Percentiles rank a stretch among this genome's conserved stretches.
Evolutionary conservation across 2,888 invertebrate species (phyloP).

Genomic region (Lepetodrilus schrolli): DNA sequence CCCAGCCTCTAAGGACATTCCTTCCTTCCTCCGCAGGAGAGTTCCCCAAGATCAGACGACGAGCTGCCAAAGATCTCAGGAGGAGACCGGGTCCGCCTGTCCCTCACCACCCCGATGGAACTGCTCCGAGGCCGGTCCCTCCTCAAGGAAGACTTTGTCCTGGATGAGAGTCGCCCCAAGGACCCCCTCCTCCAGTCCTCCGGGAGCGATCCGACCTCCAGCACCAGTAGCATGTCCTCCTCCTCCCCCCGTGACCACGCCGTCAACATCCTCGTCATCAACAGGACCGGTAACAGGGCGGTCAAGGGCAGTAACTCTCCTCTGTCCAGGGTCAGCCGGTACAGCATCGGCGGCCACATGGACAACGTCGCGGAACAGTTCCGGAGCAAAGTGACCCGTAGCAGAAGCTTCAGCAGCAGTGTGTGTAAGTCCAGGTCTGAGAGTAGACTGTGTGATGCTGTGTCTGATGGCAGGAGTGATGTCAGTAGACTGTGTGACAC

Average conservation of each 20-base stretch:
- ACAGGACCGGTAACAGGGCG: constrained; percentile 7
- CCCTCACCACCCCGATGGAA: constrained; percentile 46
- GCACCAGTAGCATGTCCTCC: constrained; percentile 52
- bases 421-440: not conserved
- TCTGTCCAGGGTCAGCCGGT: not conserved
- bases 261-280: constrained; percentile 32
- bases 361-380: not conserved
- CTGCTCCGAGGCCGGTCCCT: constrained; percentile 58
- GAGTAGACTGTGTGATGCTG: not conserved
- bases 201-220: constrained; percentile 55
- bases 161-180: constrained; percentile 68
- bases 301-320: constrained; percentile 27
- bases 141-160: constrained; percentile 66
- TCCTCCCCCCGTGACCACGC: constrained; percentile 49
- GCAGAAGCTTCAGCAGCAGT: not conserved
- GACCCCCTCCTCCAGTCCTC: constrained; percentile 56
- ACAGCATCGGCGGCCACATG: constrained; percentile 2
- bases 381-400: not conserved
- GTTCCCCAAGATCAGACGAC: constrained; percentile 60
- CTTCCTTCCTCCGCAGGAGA: constrained; percentile 43
- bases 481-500: too few relatives aligned
- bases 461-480: not conserved
- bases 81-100: constrained; percentile 10
- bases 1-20: not conserved
- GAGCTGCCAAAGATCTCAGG: constrained; percentile 32